These are phyloP conservation scores for Oedothorax gibbosus DNA, from an alignment of 1,140 invertebrate genomes.

Conservation along the genomic window DNA sequence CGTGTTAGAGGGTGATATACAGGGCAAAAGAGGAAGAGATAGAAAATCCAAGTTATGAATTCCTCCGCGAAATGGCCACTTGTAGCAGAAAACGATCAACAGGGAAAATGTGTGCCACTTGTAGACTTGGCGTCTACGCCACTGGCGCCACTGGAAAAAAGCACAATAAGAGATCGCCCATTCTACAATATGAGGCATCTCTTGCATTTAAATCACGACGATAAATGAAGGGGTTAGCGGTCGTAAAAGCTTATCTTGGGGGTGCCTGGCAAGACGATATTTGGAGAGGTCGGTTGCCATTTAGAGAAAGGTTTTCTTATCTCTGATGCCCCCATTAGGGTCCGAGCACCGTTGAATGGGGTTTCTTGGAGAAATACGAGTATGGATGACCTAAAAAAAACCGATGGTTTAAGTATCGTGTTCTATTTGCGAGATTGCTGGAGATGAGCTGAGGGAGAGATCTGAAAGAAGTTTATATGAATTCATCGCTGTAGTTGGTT, in stretches of 20 bases:
- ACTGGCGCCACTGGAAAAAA: constrained; percentile 45
- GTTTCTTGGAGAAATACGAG: not conserved
- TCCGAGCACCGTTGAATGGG: not conserved
- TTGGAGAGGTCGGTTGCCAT: not conserved
- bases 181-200: not conserved
- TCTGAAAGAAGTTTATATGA: too few relatives aligned
- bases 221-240: constrained; percentile 49
- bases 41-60: constrained; percentile 32
- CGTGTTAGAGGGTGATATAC: too few relatives aligned
- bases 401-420: not conserved
- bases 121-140: constrained; percentile 34
- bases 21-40: not conserved
- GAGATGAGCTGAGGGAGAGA: not conserved
- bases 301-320: constrained; percentile 47
- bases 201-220: constrained; percentile 52
- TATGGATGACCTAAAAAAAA: constrained; percentile 27
- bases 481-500: too few relatives aligned
- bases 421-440: constrained; percentile 2
- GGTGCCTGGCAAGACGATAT: constrained; percentile 4
- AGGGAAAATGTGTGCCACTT: constrained; percentile 54
- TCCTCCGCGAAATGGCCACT: constrained; percentile 16
- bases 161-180: constrained; percentile 25
- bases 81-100: constrained; percentile 53
- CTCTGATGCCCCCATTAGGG: constrained; percentile 35
- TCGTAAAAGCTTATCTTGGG: constrained; percentile 55